Conservation (phyloP, 2,797 vertebrate species). For the Hylomyscus alleni region DNA sequence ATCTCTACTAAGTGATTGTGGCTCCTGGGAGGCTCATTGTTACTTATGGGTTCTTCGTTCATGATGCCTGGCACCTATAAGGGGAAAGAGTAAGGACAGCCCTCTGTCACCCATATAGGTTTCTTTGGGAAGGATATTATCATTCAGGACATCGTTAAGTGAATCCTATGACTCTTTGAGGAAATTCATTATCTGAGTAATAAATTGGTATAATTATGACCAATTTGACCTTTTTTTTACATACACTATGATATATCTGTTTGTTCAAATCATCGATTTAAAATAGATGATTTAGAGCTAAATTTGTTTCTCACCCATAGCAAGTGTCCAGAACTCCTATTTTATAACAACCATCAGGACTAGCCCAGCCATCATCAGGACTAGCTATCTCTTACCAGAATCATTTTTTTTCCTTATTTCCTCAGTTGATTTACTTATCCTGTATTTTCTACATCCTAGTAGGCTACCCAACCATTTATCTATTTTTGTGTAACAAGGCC, state of each 20-base stretch:
- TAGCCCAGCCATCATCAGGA: neutral
- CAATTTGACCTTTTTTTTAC: neutral
- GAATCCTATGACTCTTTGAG: conserved; percentile 48
- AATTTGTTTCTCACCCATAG: conserved; percentile 27
- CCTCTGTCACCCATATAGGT: neutral
- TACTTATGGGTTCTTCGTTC: neutral
- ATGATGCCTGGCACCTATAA: neutral
- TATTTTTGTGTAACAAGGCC: conserved; percentile 38
- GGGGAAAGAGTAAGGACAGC: neutral
- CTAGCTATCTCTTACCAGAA: neutral
- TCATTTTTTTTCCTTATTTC: conserved; percentile 9
- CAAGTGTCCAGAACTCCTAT: conserved; percentile 34
- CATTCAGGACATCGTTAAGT: conserved; percentile 19
- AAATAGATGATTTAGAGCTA: conserved; percentile 10
- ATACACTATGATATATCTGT: conserved; percentile 20
- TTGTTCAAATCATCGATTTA: conserved; percentile 38
- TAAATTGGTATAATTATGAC: conserved; percentile 54
- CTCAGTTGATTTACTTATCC: conserved; percentile 21
- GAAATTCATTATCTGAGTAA: conserved; percentile 43
- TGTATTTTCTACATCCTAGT: conserved; percentile 4
- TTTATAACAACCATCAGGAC: neutral
- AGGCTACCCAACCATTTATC: neutral
- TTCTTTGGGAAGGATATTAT: conserved; percentile 18
- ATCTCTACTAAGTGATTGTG: neutral
- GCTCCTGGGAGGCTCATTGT: neutral